Evolutionary conservation across 2,797 vertebrate genomes (phyloP), one percentile per base, ranked within the genome.

Genomic region (Adelosebastes latens): DNA sequence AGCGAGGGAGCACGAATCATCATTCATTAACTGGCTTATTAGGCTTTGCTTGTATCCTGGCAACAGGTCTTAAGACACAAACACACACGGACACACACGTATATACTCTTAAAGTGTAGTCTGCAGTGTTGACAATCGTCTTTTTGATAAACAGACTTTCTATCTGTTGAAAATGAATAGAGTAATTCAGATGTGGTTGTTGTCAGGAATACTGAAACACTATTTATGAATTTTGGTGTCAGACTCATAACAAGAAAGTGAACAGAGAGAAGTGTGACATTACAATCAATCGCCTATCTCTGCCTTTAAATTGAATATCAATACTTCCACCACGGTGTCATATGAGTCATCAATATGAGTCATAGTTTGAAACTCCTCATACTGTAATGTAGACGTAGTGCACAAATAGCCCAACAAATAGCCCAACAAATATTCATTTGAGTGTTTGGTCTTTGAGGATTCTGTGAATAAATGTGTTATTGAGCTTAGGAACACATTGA

Each of bases 1-100:
- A 72, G 62, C 71, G n/a, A 59, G 70, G 42, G 61, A 60, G 29
- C 75, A 67, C 79, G 59, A 78, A 79, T 88, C 82, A 88, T 83
- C 61, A 79, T 83, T 88, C 80, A 86, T 92, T 87, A 86, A 77
- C 69, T 53, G 67, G 34, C 24, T 73, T 81, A 77, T 89, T 87
- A 77, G 56, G 70, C 74, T 75, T 74, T 46, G 72, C 79, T 72
- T 25, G 87, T 92, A 80, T 92, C 89, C 84, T 85, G 83, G 88
- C 90, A 92, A 88, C 88, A 87, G 69, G 71, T 87, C 63, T 80
- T 59, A 65, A 81, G 77, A 85, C 61, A 36, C 36, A 75, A n/a
- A 55, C 62, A 27, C 49, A 46, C 8, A 4, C 56, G 18, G 59
- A n/a, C 56, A 66, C 52, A 27, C 31, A 59, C 56, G 14, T 9